phyloP scores from a whole-genome alignment of 2,113 vertebrate genomes.

The Polyodon spathula region DNA sequence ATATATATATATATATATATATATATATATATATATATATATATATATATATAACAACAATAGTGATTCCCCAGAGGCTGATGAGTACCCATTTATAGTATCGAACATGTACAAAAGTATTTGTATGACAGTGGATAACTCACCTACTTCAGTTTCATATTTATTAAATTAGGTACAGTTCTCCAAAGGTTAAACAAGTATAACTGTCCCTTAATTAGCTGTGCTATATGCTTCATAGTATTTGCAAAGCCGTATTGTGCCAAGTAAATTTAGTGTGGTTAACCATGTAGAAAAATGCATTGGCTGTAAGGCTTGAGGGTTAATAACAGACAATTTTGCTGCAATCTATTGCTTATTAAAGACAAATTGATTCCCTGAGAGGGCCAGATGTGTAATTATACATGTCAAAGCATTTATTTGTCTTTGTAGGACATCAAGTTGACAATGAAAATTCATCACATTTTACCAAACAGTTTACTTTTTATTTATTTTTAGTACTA shows the following conservation, averaged over 20 bases:
- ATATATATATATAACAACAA: too few relatives aligned
- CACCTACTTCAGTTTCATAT: neutral
- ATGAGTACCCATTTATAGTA: neutral
- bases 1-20: too few relatives aligned
- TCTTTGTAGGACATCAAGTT: too few relatives aligned
- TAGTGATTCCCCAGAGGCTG: neutral
- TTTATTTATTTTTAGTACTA: too few relatives aligned
- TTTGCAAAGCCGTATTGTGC: neutral
- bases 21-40: too few relatives aligned
- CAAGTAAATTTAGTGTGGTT: constrained; percentile 9
- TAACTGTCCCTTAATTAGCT: neutral
- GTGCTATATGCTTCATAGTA: neutral
- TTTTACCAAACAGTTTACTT: too few relatives aligned
- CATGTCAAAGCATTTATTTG: too few relatives aligned
- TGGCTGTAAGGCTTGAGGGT: constrained; percentile 1
- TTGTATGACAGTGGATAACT: neutral
- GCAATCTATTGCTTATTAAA: too few relatives aligned
- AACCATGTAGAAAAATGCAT: neutral
- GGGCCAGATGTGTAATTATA: too few relatives aligned
- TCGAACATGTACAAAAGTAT: neutral
- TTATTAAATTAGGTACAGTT: neutral
- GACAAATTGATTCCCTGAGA: too few relatives aligned
- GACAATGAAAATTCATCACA: too few relatives aligned
- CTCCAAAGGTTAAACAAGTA: neutral
- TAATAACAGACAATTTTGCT: constrained; percentile 3